Evolutionary conservation across 2,888 invertebrate genomes (phyloP).

Genomic region (Hirtodrosophila histrioides): DNA sequence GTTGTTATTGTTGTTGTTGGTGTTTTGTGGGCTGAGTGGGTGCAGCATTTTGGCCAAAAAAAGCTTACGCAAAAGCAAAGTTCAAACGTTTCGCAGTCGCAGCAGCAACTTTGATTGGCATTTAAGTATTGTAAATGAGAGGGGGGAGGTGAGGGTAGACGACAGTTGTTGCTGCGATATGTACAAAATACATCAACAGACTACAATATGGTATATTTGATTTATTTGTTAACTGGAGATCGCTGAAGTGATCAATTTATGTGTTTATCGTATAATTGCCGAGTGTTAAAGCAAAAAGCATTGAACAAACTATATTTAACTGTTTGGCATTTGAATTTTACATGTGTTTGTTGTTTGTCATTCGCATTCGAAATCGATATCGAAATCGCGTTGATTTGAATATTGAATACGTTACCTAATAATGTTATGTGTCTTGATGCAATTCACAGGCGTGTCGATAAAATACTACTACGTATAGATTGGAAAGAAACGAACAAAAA

Average conservation of each 20-base stretch:
- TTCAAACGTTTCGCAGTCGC: constrained; percentile 37
- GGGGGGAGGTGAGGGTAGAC: constrained; percentile 11
- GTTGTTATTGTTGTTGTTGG: constrained; percentile 10
- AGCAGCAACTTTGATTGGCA: constrained; percentile 30
- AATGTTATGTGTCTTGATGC: constrained; percentile 47
- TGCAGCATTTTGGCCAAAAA: constrained; percentile 44
- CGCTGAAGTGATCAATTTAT: constrained; percentile 14
- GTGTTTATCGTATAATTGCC: constrained; percentile 28
- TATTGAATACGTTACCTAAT: constrained; percentile 12
- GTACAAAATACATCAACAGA: constrained; percentile 40
- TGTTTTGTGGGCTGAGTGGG: constrained; percentile 27
- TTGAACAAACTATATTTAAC: constrained; percentile 43
- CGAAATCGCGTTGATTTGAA: constrained; percentile 39
- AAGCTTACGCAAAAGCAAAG: constrained; percentile 49
- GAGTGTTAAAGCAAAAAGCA: constrained; percentile 58
- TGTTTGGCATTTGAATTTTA: constrained; percentile 11
- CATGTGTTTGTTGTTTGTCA: constrained; percentile 22
- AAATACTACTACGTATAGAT: constrained; percentile 9
- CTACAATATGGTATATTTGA: constrained; percentile 38
- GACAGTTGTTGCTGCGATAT: constrained; percentile 44
- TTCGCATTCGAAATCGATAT: constrained; percentile 35
- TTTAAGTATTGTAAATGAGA: constrained; percentile 17
- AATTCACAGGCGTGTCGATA: constrained; percentile 41
- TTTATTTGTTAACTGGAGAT: constrained; percentile 4
- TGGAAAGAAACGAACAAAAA: background rate